Percentiles rank a stretch among this genome's conserved stretches.
Evolutionary conservation across 2,888 invertebrate genomes (phyloP).

Genomic region (Cacoxenus indagator): DNA sequence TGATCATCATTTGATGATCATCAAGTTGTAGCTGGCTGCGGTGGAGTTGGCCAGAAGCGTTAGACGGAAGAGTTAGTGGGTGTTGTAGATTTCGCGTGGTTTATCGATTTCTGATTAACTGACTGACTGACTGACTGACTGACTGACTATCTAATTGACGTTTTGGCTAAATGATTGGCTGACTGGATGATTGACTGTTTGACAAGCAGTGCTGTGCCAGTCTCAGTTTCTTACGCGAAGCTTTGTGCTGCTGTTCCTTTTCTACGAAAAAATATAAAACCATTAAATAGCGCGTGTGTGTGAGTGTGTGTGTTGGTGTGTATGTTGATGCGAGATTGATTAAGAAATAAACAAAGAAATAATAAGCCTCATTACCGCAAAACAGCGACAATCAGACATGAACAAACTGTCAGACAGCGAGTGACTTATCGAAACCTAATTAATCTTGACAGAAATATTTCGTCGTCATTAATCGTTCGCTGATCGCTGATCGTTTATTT

Average conservation of each 20-base stretch:
- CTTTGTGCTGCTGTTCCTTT: background rate
- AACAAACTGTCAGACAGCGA: background rate
- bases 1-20: background rate
- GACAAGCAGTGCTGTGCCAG: constrained; percentile 40
- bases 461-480: constrained; percentile 39
- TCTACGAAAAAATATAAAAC: constrained; percentile 42
- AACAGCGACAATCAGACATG: constrained; percentile 31
- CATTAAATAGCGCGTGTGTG: no score
- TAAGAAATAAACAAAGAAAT: constrained; percentile 54
- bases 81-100: background rate
- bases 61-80: background rate
- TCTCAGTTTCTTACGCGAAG: constrained; percentile 39
- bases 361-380: constrained; percentile 58
- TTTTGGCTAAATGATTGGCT: constrained; percentile 6
- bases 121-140: constrained; percentile 17
- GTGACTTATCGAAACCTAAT: constrained; percentile 55
- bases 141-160: background rate
- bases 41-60: background rate
- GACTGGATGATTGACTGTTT: constrained; percentile 36
- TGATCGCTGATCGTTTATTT: constrained; percentile 54
- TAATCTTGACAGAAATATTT: constrained; percentile 58
- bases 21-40: background rate
- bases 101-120: constrained; percentile 14
- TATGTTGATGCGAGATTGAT: background rate
- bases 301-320: background rate